phyloP scores from a whole-genome alignment of 2,888 invertebrate genomes.

The Lepetodrilus schrolli region DNA sequence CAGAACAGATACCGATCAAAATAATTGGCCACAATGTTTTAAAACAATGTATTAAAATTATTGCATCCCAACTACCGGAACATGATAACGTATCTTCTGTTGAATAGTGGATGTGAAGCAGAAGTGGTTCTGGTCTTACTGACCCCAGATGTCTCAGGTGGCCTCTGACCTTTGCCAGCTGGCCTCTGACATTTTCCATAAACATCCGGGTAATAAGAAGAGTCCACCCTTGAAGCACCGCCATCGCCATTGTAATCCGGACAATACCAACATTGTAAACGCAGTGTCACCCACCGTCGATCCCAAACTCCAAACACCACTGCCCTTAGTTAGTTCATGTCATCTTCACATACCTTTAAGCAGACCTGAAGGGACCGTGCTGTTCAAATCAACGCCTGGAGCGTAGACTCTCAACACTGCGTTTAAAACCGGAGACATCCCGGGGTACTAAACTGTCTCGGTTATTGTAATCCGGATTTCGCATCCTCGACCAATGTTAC shows the following conservation, averaged over 20 bases:
- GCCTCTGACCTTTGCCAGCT: neutral
- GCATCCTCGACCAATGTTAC: neutral
- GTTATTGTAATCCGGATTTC: neutral
- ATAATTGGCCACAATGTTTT: no score
- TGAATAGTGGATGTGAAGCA: no score
- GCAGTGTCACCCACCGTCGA: neutral
- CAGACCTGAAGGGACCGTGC: neutral
- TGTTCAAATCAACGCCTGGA: constrained; percentile 16
- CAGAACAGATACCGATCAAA: no score
- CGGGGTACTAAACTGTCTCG: neutral
- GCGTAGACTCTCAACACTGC: neutral
- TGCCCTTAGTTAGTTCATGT: neutral
- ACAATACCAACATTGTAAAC: neutral
- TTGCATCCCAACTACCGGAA: no score
- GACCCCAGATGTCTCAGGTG: no score
- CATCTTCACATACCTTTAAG: neutral
- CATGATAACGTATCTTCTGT: no score
- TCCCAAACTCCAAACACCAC: neutral
- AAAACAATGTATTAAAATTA: no score
- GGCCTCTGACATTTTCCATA: neutral
- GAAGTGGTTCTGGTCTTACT: no score
- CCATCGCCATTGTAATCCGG: neutral
- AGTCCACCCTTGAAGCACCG: neutral
- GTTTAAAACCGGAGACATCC: neutral
- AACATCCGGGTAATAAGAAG: neutral